Conservation (phyloP, 2,113 vertebrate species). For the Mastomys natalensis region DNA sequence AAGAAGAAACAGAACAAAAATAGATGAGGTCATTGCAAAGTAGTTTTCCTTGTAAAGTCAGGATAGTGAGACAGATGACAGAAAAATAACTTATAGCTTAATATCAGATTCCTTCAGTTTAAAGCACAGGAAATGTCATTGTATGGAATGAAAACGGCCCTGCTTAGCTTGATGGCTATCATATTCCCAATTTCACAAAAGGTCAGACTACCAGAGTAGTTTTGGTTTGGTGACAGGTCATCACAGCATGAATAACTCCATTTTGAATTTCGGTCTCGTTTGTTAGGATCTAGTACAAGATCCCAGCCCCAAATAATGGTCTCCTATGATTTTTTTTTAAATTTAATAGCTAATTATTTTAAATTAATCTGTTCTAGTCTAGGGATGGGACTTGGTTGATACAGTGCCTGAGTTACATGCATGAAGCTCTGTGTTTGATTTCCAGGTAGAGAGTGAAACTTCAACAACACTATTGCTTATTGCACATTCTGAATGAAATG, state of each 20-base stretch:
- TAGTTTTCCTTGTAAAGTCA: neutral
- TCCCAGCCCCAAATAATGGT: neutral
- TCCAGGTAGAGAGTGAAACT: neutral
- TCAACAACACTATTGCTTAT: neutral
- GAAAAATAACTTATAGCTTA: neutral
- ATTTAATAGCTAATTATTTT: constrained; percentile 4
- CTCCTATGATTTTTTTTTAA: neutral
- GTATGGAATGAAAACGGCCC: neutral
- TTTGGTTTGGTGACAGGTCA: neutral
- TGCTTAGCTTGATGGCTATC: neutral
- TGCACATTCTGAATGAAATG: neutral
- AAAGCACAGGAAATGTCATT: neutral
- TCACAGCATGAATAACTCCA: neutral
- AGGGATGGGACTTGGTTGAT: neutral
- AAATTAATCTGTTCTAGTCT: neutral
- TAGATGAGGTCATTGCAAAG: neutral
- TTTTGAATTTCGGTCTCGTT: neutral
- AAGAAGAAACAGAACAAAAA: neutral
- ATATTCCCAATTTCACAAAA: neutral
- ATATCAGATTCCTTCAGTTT: neutral
- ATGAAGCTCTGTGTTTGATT: neutral
- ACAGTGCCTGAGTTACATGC: neutral
- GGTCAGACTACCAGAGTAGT: neutral
- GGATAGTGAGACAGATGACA: neutral
- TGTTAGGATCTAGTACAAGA: neutral